These are phyloP conservation scores for Epinotia bilunana DNA, from an alignment of 2,888 invertebrate species.

Conservation along the genomic window DNA sequence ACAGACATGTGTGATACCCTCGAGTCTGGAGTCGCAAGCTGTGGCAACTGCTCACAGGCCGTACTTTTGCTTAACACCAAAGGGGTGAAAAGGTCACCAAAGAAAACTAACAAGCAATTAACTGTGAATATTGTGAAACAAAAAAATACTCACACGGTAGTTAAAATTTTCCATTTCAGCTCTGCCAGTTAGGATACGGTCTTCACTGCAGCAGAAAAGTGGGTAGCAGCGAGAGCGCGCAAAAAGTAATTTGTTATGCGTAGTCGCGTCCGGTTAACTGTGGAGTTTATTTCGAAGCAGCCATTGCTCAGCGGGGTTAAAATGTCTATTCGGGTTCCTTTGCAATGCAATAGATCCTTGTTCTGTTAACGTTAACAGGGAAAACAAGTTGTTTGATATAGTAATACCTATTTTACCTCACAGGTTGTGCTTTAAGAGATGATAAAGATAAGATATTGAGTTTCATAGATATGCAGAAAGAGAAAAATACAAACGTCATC, in stretches of 20 bases:
- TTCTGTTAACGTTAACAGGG: slow-evolving; percentile 6
- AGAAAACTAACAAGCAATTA: neutral
- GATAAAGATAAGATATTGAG: neutral
- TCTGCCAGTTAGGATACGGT: slow-evolving; percentile 13
- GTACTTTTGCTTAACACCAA: neutral
- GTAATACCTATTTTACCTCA: neutral
- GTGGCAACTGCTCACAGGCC: neutral
- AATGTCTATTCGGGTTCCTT: slow-evolving; percentile 33
- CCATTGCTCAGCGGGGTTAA: slow-evolving; percentile 30
- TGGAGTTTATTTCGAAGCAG: slow-evolving; percentile 27
- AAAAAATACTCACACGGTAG: slow-evolving; percentile 6
- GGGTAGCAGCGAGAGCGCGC: slow-evolving; percentile 27
- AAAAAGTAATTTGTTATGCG: slow-evolving; percentile 37
- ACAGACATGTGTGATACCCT: neutral
- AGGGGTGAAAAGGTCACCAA: neutral
- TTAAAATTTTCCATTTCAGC: slow-evolving; percentile 18
- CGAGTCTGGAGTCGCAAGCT: neutral
- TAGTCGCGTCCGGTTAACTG: slow-evolving; percentile 35
- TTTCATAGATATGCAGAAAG: neutral
- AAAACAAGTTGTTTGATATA: neutral
- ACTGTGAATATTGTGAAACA: neutral
- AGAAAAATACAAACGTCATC: neutral
- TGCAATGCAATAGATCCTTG: slow-evolving; percentile 28
- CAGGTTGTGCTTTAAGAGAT: neutral
- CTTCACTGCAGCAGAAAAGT: slow-evolving; percentile 31